These are phyloP conservation scores for Eristalinus sepulchralis DNA, from an alignment of 2,888 invertebrate species.

Conservation along the genomic window DNA sequence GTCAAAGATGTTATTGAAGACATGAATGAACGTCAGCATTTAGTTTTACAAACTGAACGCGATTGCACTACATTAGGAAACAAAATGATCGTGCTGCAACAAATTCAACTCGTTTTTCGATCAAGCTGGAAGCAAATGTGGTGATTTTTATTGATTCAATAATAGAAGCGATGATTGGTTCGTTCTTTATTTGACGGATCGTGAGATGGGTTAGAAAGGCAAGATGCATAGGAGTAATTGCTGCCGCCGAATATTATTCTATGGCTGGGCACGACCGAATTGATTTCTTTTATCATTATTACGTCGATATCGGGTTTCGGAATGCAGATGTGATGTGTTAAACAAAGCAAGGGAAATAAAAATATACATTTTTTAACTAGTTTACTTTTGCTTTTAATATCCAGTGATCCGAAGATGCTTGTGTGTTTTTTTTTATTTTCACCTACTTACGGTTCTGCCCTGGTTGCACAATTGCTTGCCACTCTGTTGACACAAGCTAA, in stretches of 20 bases:
- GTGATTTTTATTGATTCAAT: constrained; percentile 41
- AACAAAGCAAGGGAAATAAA: neutral
- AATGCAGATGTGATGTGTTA: constrained; percentile 6
- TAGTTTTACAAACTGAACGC: neutral
- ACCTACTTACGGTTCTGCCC: neutral
- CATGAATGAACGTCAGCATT: neutral
- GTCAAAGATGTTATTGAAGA: neutral
- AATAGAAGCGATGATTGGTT: constrained; percentile 34
- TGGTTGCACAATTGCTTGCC: neutral
- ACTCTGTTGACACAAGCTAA: constrained; percentile 14
- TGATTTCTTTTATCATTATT: constrained; percentile 2
- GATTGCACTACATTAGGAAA: neutral
- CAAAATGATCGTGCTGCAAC: neutral
- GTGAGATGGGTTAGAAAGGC: neutral
- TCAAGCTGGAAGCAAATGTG: neutral
- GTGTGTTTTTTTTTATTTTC: neutral
- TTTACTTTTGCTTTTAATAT: no score
- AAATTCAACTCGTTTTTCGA: neutral
- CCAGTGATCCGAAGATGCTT: no score
- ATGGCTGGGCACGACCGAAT: constrained; percentile 10
- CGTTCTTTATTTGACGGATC: constrained; percentile 7
- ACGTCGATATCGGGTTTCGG: constrained; percentile 1
- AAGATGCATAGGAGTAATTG: neutral
- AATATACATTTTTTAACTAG: neutral
- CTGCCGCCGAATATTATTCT: neutral